phyloP scores from a whole-genome alignment of 2,797 vertebrate genomes.

The Thripadectes ignobilis region DNA sequence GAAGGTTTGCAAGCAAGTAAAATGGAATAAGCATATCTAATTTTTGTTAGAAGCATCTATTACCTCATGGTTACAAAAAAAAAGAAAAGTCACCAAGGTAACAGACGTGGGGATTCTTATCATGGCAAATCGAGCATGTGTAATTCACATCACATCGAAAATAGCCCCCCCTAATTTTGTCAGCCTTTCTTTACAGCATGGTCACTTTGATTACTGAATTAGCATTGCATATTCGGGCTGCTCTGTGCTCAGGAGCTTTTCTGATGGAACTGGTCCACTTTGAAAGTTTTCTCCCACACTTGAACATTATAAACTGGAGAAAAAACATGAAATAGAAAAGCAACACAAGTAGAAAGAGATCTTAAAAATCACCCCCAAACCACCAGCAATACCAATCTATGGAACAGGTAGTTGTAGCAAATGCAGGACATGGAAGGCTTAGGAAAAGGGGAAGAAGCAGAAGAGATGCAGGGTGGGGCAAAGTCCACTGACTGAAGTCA shows the following conservation, averaged over 20 bases:
- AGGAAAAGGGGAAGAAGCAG: neutral
- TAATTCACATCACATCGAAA: conserved; percentile 13
- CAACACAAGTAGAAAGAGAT: neutral
- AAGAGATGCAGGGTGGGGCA: neutral
- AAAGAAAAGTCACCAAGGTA: neutral
- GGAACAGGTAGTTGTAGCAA: neutral
- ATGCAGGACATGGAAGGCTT: neutral
- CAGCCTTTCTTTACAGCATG: neutral
- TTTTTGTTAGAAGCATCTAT: neutral
- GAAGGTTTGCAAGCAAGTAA: neutral
- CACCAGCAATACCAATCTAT: neutral
- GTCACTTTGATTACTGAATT: conserved; percentile 29
- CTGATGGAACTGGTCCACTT: neutral
- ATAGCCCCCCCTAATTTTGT: neutral
- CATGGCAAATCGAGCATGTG: neutral
- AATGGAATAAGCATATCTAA: neutral
- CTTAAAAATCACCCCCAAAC: neutral
- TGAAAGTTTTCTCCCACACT: neutral
- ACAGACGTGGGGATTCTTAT: neutral
- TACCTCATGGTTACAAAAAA: neutral
- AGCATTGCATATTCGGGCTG: neutral
- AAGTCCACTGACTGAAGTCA: neutral
- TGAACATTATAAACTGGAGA: neutral
- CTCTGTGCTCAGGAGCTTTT: neutral
- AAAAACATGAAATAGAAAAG: neutral